A percentile compares a stretch with the other conserved stretches of the same genome.
Evolutionary conservation across 2,888 invertebrate genomes (phyloP).

Genomic region (Endotricha flammealis): DNA sequence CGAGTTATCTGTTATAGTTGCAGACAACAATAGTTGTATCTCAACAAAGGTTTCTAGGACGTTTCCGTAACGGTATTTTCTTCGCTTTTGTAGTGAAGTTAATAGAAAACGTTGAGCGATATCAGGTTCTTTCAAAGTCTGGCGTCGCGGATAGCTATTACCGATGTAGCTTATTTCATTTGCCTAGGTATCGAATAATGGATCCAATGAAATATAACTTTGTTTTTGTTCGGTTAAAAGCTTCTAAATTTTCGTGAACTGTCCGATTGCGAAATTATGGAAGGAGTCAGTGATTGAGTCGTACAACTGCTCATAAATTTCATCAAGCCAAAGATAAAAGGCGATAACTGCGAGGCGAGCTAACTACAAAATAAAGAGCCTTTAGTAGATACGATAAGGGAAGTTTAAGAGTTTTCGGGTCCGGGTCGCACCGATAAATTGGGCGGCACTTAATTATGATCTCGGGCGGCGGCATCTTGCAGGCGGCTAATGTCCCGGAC

Average conservation of each 20-base stretch:
- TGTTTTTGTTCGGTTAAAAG: not conserved
- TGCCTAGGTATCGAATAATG: not conserved
- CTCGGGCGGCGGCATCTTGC: conserved; percentile 78
- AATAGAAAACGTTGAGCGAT: conserved; percentile 54
- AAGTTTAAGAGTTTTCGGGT: conserved; percentile 72
- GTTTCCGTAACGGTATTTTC: conserved; percentile 59
- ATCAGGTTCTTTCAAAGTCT: conserved; percentile 43
- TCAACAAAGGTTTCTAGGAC: conserved; percentile 62
- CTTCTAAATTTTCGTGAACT: not conserved
- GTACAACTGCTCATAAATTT: conserved; percentile 26
- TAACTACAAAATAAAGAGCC: conserved; percentile 76
- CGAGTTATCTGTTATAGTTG: conserved; percentile 44
- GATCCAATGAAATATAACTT: not conserved
- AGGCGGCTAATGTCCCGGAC: conserved; percentile 75
- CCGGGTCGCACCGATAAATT: conserved; percentile 77
- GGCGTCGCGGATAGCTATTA: conserved; percentile 31
- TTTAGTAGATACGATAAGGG: conserved; percentile 73
- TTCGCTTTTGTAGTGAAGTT: conserved; percentile 52
- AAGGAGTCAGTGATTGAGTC: conserved; percentile 12
- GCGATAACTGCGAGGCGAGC: conserved; percentile 60
- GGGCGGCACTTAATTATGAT: conserved; percentile 79
- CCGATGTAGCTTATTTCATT: conserved; percentile 25
- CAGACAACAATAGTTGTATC: conserved; percentile 56
- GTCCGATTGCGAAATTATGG: not conserved
- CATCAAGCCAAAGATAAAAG: conserved; percentile 49